Conservation (phyloP, 2,113 vertebrate genomes). For the Triplophysa siluroides region DNA sequence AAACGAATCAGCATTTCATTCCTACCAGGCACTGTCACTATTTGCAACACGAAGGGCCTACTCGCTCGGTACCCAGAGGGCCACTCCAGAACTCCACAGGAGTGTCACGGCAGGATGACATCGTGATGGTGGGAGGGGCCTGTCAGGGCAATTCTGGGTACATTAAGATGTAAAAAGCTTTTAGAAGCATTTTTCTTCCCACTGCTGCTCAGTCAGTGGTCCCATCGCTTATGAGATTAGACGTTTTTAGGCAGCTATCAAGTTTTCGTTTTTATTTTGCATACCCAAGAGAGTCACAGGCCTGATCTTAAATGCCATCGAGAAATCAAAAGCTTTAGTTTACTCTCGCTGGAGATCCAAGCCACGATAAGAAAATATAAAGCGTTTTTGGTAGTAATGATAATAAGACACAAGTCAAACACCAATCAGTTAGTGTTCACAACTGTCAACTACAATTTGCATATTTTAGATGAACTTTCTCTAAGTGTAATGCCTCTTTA, state of each 20-base stretch:
- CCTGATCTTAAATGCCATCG: slow-evolving; percentile 41
- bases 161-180: slow-evolving; percentile 65
- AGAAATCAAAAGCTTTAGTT: slow-evolving; percentile 36
- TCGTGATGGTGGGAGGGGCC: slow-evolving; percentile 66
- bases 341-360: slow-evolving; percentile 34
- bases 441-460: slow-evolving; percentile 13
- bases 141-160: slow-evolving; percentile 39
- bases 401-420: slow-evolving; percentile 18
- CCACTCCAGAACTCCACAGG: slow-evolving; percentile 50
- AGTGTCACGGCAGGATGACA: slow-evolving; percentile 56
- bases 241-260: slow-evolving; percentile 64
- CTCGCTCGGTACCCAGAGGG: slow-evolving; percentile 48
- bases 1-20: neutral
- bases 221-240: slow-evolving; percentile 70
- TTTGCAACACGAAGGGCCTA: slow-evolving; percentile 48
- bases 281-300: slow-evolving; percentile 50
- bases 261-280: slow-evolving; percentile 52
- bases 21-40: slow-evolving; percentile 1
- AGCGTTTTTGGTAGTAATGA: neutral
- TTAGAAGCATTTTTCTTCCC: slow-evolving; percentile 67
- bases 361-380: neutral
- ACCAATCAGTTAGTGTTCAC: slow-evolving; percentile 15
- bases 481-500: too few species aligned
- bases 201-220: slow-evolving; percentile 61
- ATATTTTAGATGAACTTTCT: neutral